phyloP scores from a whole-genome alignment of 1,140 invertebrate species.

The Physella acuta region DNA sequence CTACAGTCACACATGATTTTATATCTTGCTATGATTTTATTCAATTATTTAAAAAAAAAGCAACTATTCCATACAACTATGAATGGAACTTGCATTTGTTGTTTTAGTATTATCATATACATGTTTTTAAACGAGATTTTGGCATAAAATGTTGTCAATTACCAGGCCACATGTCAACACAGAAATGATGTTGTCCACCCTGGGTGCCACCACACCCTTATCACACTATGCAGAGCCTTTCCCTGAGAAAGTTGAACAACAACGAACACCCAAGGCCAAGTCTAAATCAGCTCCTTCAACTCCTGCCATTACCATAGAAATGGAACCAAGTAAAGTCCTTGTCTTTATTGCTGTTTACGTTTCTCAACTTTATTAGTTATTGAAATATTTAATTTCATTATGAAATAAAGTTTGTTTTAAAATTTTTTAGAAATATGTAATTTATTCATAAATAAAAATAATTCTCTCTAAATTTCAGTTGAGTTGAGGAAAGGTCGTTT shows the following conservation, averaged over 20 bases:
- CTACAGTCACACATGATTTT: no score
- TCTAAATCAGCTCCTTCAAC: not conserved
- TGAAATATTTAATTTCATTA: no score
- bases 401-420: not conserved
- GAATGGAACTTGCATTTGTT: no score
- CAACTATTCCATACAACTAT: no score
- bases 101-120: no score
- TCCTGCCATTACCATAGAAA: conserved; percentile 13
- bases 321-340: conserved; percentile 2
- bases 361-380: not conserved
- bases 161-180: conserved; percentile 20
- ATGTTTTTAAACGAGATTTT: not conserved
- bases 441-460: not conserved
- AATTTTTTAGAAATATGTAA: not conserved
- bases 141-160: not conserved
- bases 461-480: not conserved
- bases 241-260: not conserved
- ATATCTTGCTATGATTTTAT: no score
- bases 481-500: no score
- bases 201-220: not conserved
- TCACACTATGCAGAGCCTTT: not conserved
- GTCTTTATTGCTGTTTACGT: no score
- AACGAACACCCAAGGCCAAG: not conserved
- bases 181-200: conserved; percentile 11
- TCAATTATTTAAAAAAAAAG: no score